Conservation (phyloP, 2,888 invertebrate species). For the Spodoptera littoralis region DNA sequence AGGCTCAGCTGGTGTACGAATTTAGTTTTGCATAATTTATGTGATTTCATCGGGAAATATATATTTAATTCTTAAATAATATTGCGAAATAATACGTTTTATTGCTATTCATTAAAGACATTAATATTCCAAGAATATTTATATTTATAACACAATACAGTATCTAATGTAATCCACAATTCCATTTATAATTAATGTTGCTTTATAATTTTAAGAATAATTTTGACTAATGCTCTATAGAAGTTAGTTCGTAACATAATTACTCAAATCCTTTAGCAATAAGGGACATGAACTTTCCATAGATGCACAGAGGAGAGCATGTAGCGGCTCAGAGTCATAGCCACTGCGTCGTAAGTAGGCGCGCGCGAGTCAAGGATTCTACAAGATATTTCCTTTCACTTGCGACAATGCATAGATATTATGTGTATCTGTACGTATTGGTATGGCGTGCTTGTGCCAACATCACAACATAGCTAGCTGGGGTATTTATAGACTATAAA, state of each 20-base stretch:
- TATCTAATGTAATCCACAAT: no score
- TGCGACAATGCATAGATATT: conserved; percentile 79
- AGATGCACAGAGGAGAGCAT: conserved; percentile 53
- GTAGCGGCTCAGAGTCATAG: conserved; percentile 51
- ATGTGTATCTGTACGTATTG: conserved; percentile 57
- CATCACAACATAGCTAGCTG: conserved; percentile 47
- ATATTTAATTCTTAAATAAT: conserved; percentile 27
- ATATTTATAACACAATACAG: conserved; percentile 5
- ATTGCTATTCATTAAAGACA: conserved; percentile 21
- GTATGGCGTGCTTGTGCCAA: conserved; percentile 46
- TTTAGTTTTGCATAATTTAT: conserved; percentile 22
- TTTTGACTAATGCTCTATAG: conserved; percentile 1
- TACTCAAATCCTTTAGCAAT: conserved; percentile 17
- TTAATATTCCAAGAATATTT: conserved; percentile 20
- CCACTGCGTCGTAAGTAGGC: conserved; percentile 71
- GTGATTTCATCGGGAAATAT: conserved; percentile 15
- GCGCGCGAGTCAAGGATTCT: conserved; percentile 86
- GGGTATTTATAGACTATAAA: conserved; percentile 56
- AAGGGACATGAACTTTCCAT: conserved; percentile 57
- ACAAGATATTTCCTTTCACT: conserved; percentile 89
- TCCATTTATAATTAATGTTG: no score
- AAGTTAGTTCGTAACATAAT: conserved; percentile 13
- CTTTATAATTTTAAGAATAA: not conserved
- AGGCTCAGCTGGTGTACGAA: conserved; percentile 5
- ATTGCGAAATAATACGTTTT: conserved; percentile 32